Evolutionary conservation across 2,113 vertebrate genomes (phyloP).

Genomic region (Megaptera novaeangliae): DNA sequence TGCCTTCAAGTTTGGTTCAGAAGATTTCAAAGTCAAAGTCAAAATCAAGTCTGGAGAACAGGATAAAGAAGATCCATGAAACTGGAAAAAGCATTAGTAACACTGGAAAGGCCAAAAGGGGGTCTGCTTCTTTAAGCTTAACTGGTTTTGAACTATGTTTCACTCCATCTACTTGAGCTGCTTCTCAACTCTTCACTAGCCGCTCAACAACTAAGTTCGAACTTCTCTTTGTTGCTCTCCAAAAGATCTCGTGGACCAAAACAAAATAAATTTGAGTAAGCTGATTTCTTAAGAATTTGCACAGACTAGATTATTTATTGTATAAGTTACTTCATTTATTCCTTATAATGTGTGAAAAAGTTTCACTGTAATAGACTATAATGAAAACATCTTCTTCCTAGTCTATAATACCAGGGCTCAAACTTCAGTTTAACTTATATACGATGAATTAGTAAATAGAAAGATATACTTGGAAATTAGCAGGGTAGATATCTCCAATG

Average conservation of each 20-base stretch:
- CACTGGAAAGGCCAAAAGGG: background rate
- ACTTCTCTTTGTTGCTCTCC: background rate
- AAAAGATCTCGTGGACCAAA: background rate
- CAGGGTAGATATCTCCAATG: background rate
- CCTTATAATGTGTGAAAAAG: background rate
- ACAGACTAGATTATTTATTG: background rate
- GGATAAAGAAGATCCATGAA: background rate
- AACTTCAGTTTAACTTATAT: background rate
- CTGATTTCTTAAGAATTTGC: background rate
- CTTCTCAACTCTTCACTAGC: background rate
- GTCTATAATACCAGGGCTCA: background rate
- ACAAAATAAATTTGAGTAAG: background rate
- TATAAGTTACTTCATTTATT: background rate
- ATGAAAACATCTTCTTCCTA: background rate
- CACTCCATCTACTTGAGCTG: background rate
- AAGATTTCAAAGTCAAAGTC: slow-evolving; percentile 20
- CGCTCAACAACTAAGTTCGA: background rate
- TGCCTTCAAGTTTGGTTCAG: background rate
- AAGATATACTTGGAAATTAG: background rate
- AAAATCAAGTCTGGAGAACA: background rate
- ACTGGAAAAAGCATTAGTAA: background rate
- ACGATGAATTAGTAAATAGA: background rate
- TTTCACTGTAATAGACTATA: background rate
- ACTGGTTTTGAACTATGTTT: background rate
- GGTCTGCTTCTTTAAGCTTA: background rate